Evolutionary conservation across 2,113 vertebrate species (phyloP).

Genomic region (Lepus timidus): DNA sequence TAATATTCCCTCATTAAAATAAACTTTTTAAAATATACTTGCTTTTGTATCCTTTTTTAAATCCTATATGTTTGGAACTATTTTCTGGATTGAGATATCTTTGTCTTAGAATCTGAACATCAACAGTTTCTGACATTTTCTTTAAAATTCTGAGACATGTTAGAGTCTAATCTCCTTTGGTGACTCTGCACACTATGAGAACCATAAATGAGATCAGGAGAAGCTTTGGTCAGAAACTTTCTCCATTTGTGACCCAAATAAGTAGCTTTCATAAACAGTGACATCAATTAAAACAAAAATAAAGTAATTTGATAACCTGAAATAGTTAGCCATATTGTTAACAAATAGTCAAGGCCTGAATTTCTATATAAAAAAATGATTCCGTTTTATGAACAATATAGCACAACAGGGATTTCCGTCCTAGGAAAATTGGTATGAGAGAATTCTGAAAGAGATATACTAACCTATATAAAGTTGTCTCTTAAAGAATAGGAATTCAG

Average conservation of each 20-base stretch:
- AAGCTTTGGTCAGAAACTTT: background rate
- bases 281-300: background rate
- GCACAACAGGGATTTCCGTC: background rate
- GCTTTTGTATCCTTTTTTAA: background rate
- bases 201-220: background rate
- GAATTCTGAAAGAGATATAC: background rate
- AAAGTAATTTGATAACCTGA: background rate
- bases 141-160: conserved; percentile 43
- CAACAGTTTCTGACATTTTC: conserved; percentile 61
- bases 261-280: conserved; percentile 2
- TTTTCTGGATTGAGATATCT: conserved; percentile 29
- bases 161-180: conserved; percentile 31
- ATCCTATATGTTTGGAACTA: background rate
- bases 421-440: conserved; percentile 5
- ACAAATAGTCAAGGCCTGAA: background rate
- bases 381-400: conserved; percentile 1
- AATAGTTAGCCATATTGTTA: background rate
- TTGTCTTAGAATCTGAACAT: conserved; percentile 43
- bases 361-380: conserved; percentile 22
- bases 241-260: background rate
- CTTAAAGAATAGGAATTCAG: background rate
- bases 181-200: background rate
- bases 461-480: conserved; percentile 35
- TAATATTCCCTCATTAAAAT: conserved; percentile 12
- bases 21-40: background rate